Percentiles rank a stretch among this genome's conserved stretches.
Evolutionary conservation across 2,113 vertebrate species (phyloP).

Genomic region (Sigmodon hispidus): DNA sequence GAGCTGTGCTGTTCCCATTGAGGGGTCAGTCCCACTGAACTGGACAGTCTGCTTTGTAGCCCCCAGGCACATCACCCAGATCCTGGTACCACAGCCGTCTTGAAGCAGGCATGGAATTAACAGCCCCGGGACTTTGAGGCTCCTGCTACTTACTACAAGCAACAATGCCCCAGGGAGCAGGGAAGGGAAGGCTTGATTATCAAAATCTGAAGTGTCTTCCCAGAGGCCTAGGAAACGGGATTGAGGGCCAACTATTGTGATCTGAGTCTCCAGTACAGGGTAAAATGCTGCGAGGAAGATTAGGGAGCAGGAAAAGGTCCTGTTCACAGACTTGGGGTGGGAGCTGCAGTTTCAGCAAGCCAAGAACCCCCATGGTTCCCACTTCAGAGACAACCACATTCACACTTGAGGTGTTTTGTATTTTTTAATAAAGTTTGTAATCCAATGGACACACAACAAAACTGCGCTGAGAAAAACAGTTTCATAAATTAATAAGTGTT

Average conservation of each 20-base stretch:
- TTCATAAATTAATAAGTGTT: constrained; percentile 92
- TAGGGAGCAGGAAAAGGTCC: constrained; percentile 79
- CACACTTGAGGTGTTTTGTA: constrained; percentile 83
- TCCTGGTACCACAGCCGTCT: neutral
- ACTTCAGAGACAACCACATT: constrained; percentile 66
- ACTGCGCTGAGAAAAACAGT: constrained; percentile 87
- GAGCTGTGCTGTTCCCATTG: neutral
- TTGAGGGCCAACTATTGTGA: constrained; percentile 64
- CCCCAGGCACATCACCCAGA: neutral
- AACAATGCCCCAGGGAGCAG: neutral
- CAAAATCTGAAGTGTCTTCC: constrained; percentile 88
- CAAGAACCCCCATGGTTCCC: neutral
- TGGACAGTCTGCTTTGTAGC: neutral
- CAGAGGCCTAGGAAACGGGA: constrained; percentile 80
- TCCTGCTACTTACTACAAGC: neutral
- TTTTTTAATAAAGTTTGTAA: constrained; percentile 93
- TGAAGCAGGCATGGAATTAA: neutral
- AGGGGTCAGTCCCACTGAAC: neutral
- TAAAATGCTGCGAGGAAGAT: constrained; percentile 21
- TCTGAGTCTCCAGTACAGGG: constrained; percentile 81
- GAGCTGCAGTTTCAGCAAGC: constrained; percentile 42
- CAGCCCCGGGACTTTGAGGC: neutral
- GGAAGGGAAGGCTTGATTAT: constrained; percentile 62
- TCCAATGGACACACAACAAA: constrained; percentile 92
- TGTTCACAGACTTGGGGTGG: neutral